Conservation (phyloP, 2,888 invertebrate genomes). For the Pyrgus malvae region DNA sequence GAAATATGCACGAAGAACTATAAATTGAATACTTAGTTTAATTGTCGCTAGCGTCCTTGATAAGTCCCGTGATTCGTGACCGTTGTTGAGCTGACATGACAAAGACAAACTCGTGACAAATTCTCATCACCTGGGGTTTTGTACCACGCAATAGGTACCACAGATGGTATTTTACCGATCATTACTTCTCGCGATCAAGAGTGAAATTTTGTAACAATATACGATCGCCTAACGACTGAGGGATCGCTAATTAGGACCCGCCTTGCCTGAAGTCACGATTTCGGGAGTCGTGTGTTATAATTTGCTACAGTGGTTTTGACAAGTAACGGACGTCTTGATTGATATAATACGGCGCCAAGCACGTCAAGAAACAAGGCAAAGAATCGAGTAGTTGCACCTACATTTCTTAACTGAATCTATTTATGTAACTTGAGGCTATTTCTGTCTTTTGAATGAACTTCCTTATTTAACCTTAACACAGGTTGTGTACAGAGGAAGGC, state of each 20-base stretch:
- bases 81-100: constrained; percentile 38
- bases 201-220: constrained; percentile 51
- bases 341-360: not conserved
- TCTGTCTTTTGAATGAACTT: too few species aligned
- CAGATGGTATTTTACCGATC: constrained; percentile 33
- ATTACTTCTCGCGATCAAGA: constrained; percentile 38
- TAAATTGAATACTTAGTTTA: constrained; percentile 33
- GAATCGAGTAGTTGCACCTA: constrained; percentile 3
- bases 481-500: too few species aligned
- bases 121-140: constrained; percentile 34
- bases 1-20: constrained; percentile 1
- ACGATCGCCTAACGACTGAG: constrained; percentile 46
- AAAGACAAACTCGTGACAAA: constrained; percentile 52
- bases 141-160: constrained; percentile 11
- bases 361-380: not conserved
- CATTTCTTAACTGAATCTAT: too few species aligned
- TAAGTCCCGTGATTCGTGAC: constrained; percentile 50
- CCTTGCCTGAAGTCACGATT: constrained; percentile 62
- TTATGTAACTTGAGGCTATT: too few species aligned
- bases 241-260: constrained; percentile 57
- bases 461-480: too few species aligned
- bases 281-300: constrained; percentile 31
- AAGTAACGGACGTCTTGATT: constrained; percentile 21
- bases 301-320: constrained; percentile 11
- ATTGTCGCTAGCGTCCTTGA: constrained; percentile 36